Percentiles rank a stretch among this genome's conserved stretches.
Conservation (phyloP, 2,113 vertebrate genomes). For the Vulpes lagopus region DNA sequence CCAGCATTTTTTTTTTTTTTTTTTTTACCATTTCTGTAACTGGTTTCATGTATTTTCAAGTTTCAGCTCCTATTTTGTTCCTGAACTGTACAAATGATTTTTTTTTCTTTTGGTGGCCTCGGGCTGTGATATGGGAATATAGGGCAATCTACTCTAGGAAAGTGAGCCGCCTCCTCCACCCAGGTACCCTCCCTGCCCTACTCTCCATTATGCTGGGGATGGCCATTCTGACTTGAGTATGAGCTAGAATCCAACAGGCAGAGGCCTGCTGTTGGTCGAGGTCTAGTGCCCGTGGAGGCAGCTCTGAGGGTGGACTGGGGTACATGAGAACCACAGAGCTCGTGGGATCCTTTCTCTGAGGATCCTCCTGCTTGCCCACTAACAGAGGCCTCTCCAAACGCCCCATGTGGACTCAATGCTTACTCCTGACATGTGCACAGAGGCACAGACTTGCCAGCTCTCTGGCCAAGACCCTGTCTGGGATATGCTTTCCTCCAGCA, state of each 20-base stretch:
- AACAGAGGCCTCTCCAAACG: background rate
- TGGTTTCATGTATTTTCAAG: slow-evolving; percentile 28
- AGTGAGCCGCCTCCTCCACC: background rate
- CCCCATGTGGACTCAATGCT: background rate
- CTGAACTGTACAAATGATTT: slow-evolving; percentile 4
- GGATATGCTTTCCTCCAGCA: background rate
- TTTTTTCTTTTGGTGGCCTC: background rate
- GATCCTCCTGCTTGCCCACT: background rate
- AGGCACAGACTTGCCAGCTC: rapidly evolving
- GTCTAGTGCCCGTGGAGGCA: background rate
- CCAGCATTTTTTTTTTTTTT: background rate
- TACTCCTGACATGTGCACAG: background rate
- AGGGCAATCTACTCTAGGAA: background rate
- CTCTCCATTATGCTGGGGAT: background rate
- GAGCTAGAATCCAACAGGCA: background rate
- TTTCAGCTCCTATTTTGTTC: slow-evolving; percentile 55
- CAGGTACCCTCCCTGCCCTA: background rate
- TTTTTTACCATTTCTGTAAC: background rate
- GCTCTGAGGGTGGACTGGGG: background rate
- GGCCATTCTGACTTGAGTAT: background rate
- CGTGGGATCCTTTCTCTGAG: background rate
- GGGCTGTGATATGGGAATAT: background rate
- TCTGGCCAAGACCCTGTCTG: background rate
- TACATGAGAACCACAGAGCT: rapidly evolving
- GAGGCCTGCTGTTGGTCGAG: background rate